A percentile compares a stretch with the other conserved stretches of the same genome.
These are phyloP conservation scores for Ranitomeya imitator DNA, from an alignment of 2,113 vertebrate species.

Conservation along the genomic window DNA sequence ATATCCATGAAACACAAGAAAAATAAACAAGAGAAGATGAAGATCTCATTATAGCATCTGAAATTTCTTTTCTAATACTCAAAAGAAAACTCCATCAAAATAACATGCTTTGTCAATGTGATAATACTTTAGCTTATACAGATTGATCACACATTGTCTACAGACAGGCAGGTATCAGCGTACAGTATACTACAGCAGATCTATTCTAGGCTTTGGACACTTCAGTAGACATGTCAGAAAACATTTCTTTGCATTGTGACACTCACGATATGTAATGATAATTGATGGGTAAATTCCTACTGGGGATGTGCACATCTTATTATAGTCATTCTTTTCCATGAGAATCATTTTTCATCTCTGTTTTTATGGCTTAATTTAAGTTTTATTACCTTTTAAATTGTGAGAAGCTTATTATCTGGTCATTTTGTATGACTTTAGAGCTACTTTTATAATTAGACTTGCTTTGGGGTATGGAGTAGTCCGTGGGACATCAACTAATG, in stretches of 20 bases:
- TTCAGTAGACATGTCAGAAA: neutral
- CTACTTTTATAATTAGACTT: neutral
- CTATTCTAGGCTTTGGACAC: neutral
- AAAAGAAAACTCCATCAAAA: neutral
- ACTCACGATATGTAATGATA: neutral
- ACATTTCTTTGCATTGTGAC: neutral
- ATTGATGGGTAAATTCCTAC: neutral
- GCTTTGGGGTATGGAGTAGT: neutral
- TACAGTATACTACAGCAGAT: neutral
- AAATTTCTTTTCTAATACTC: neutral
- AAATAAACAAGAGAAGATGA: no score
- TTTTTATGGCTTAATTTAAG: conserved; percentile 13
- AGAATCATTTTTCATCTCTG: neutral
- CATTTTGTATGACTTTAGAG: neutral
- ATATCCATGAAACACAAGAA: no score
- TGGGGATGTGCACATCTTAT: neutral
- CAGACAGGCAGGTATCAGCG: neutral
- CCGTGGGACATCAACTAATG: neutral
- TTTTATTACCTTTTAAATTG: conserved; percentile 4
- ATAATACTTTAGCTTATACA: neutral
- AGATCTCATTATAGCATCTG: neutral
- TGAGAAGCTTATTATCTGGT: conserved; percentile 8
- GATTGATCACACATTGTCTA: neutral
- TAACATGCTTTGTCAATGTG: neutral
- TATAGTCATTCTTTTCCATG: neutral